Evolutionary conservation across 2,888 invertebrate species (phyloP).

Genomic region (Dorcus parallelipipedus): DNA sequence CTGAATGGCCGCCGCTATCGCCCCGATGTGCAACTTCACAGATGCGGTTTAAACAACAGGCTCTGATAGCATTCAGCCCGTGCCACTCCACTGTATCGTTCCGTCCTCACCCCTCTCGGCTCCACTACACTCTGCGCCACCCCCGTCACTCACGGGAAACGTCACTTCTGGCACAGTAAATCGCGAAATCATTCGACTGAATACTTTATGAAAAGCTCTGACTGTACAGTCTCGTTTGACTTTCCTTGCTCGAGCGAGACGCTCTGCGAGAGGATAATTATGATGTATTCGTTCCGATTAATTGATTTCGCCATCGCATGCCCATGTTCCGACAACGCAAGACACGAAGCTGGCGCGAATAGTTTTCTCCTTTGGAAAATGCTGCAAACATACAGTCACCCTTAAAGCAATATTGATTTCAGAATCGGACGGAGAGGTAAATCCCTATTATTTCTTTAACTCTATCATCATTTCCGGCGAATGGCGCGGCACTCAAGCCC

Average conservation of each 20-base stretch:
- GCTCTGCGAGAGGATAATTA: neutral
- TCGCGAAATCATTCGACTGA: slow-evolving; percentile 41
- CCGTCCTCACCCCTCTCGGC: slow-evolving; percentile 10
- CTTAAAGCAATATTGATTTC: slow-evolving; percentile 45
- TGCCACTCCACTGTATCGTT: slow-evolving; percentile 24
- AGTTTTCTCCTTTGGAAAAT: too few relatives aligned
- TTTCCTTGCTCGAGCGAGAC: slow-evolving; percentile 12
- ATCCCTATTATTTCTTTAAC: slow-evolving; percentile 49
- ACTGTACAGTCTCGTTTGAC: slow-evolving; percentile 33
- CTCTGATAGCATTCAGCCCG: slow-evolving; percentile 39
- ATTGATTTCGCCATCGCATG: too few relatives aligned
- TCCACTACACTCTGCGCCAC: slow-evolving; percentile 26
- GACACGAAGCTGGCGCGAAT: too few relatives aligned
- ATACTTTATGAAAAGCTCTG: slow-evolving; percentile 42
- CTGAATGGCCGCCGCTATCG: slow-evolving; percentile 28
- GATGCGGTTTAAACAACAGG: slow-evolving; percentile 43
- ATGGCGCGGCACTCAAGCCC: slow-evolving; percentile 47
- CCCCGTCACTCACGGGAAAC: slow-evolving; percentile 43
- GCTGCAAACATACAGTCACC: slow-evolving; percentile 35
- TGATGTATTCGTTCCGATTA: too few relatives aligned
- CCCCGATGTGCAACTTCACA: slow-evolving; percentile 39
- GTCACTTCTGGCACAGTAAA: slow-evolving; percentile 38
- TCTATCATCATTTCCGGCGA: slow-evolving; percentile 47
- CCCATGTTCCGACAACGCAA: too few relatives aligned
- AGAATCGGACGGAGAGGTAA: slow-evolving; percentile 43